Percentiles rank a stretch among this genome's conserved stretches.
Conservation (phyloP, 2,113 vertebrate species). For the Bucco capensis region DNA sequence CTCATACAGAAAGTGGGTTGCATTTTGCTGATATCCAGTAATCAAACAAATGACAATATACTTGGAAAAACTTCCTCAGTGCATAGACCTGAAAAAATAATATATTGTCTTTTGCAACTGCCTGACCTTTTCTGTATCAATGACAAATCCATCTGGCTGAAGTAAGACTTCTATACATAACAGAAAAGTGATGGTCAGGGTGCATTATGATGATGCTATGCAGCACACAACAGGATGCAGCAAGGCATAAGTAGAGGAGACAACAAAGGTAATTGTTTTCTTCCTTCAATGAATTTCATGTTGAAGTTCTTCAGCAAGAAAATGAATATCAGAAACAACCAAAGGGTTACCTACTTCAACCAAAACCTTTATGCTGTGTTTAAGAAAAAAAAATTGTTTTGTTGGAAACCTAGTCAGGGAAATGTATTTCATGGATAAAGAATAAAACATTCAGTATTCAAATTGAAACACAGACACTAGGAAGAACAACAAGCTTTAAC, state of each 20-base stretch:
- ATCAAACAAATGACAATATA: background rate
- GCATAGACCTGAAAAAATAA: background rate
- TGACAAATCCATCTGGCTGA: background rate
- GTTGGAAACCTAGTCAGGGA: background rate
- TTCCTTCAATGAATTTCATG: background rate
- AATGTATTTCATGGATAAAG: background rate
- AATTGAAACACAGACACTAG: background rate
- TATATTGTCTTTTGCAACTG: background rate
- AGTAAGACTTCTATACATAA: background rate
- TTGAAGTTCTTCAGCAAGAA: background rate
- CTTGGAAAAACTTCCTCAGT: background rate
- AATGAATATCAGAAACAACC: background rate
- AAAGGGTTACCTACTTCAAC: background rate
- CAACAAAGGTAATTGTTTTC: background rate
- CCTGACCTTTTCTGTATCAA: background rate
- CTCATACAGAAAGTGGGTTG: background rate
- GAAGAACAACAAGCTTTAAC: background rate
- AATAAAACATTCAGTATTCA: background rate
- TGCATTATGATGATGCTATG: background rate
- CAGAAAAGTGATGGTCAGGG: background rate
- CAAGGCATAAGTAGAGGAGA: background rate
- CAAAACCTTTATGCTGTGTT: background rate
- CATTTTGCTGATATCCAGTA: background rate
- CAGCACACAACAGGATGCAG: background rate
- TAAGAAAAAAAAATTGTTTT: background rate